Conservation (phyloP, 2,888 invertebrate genomes). For the Petrolisthes cinctipes region DNA sequence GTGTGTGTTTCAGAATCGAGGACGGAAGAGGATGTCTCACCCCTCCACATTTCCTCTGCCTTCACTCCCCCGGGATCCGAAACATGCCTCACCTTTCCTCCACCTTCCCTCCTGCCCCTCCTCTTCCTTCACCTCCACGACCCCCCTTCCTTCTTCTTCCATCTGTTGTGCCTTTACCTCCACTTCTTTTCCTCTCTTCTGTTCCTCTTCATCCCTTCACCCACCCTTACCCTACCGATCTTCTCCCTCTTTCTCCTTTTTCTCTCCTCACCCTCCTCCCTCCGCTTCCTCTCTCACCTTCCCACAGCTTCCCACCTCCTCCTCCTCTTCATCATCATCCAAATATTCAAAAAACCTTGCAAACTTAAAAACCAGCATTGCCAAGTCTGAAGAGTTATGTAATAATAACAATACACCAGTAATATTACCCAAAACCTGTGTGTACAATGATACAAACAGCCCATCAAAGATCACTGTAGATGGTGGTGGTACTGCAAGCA, state of each 20-base stretch:
- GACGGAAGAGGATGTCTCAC: neutral
- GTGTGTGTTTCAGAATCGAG: neutral
- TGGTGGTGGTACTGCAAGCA: no score
- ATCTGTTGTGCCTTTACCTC: neutral
- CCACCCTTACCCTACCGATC: neutral
- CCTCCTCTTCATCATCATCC: neutral
- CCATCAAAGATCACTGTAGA: no score
- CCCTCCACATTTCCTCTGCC: neutral
- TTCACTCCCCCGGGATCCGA: neutral
- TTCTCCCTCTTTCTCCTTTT: neutral
- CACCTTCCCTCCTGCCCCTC: neutral
- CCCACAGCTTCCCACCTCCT: neutral
- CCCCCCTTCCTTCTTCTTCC: neutral
- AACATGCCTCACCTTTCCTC: neutral
- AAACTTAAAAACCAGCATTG: neutral
- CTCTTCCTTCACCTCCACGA: neutral
- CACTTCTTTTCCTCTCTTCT: neutral
- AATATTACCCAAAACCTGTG: neutral
- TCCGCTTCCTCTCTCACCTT: neutral
- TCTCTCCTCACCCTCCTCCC: neutral
- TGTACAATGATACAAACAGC: no score
- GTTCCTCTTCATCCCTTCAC: neutral
- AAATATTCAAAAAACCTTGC: neutral
- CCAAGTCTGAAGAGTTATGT: neutral
- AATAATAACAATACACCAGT: neutral